Conservation (phyloP, 2,888 invertebrate genomes). For the Protonemura montana region DNA sequence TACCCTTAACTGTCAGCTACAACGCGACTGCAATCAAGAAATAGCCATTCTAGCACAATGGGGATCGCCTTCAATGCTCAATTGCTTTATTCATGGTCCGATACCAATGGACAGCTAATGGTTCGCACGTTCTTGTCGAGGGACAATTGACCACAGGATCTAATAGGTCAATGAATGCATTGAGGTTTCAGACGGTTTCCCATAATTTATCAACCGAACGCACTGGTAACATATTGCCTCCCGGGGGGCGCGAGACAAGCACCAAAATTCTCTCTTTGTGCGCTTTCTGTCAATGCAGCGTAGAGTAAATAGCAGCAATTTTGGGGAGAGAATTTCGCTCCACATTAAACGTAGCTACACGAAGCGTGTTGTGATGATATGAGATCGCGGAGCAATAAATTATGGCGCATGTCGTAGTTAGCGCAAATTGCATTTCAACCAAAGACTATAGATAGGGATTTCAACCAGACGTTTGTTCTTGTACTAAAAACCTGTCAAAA, state of each 20-base stretch:
- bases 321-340: constrained; percentile 8
- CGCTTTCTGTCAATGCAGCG: background rate
- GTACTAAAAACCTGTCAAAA: no score
- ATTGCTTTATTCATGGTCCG: background rate
- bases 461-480: no score
- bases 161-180: constrained; percentile 39
- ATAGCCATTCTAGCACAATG: background rate
- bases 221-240: constrained; percentile 1
- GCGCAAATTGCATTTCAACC: no score
- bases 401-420: no score
- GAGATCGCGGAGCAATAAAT: background rate
- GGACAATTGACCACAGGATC: constrained; percentile 31
- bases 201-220: constrained; percentile 23
- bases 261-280: background rate
- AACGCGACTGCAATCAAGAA: background rate
- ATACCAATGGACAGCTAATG: background rate
- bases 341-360: background rate
- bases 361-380: background rate
- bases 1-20: background rate
- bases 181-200: background rate
- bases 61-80: background rate
- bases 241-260: constrained; percentile 9
- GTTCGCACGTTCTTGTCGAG: background rate
- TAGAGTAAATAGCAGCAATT: background rate
- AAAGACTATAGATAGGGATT: no score